These are phyloP conservation scores for Gorsachius magnificus DNA, from an alignment of 2,797 vertebrate genomes.

Conservation along the genomic window DNA sequence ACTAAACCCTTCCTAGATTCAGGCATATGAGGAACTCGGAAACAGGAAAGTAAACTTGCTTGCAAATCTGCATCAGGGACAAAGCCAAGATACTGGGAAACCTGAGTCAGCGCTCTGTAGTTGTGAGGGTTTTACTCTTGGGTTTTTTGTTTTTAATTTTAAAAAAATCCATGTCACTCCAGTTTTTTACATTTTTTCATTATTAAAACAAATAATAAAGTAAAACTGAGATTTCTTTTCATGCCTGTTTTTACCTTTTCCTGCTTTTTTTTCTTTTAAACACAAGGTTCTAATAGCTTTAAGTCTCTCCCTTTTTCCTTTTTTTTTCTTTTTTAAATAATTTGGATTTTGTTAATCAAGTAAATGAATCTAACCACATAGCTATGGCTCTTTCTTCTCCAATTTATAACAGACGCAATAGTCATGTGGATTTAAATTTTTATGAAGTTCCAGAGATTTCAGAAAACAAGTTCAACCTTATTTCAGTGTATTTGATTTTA, in stretches of 20 bases:
- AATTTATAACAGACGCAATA: not conserved
- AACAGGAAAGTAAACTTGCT: not conserved
- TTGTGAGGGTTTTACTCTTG: not conserved
- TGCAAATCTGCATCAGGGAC: not conserved
- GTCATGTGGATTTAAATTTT: not conserved
- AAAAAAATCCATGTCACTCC: not conserved
- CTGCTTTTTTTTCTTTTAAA: not conserved
- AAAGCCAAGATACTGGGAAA: not conserved
- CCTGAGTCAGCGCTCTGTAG: not conserved
- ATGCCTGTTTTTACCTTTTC: not conserved
- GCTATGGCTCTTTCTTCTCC: not conserved
- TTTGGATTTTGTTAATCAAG: not conserved
- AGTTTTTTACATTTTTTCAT: not conserved
- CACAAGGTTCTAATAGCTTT: not conserved
- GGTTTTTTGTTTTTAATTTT: not conserved
- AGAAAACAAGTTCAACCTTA: not conserved
- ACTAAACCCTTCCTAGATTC: not conserved
- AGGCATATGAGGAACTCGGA: not conserved
- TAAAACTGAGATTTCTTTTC: not conserved
- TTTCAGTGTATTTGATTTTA: not conserved
- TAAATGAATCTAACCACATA: not conserved
- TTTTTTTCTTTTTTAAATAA: not conserved
- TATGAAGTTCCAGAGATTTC: not conserved
- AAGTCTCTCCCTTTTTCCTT: accelerated
- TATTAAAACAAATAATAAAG: not conserved